Conservation (phyloP, 2,888 invertebrate species). For the Neria commutata region DNA sequence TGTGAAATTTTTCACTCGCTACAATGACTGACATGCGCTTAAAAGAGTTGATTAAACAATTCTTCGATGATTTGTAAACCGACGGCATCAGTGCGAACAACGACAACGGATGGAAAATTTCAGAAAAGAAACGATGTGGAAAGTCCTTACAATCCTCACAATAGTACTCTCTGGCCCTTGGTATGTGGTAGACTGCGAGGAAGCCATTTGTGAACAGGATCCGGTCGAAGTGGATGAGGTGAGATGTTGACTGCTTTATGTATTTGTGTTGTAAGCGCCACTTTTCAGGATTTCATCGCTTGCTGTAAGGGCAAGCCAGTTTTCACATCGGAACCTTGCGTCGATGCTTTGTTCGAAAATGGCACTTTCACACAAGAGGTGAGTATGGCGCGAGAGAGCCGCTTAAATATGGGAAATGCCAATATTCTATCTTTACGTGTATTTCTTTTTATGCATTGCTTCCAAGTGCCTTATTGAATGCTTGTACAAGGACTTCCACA, state of each 20-base stretch:
- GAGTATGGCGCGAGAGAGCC: neutral
- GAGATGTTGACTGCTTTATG: neutral
- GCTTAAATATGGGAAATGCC: too few species aligned
- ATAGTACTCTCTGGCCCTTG: too few species aligned
- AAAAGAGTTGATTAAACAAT: too few species aligned
- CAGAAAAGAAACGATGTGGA: too few species aligned
- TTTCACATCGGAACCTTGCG: slow-evolving; percentile 25
- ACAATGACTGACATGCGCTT: too few species aligned
- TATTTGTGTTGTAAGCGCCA: neutral
- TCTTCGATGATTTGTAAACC: too few species aligned
- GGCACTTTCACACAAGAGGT: slow-evolving; percentile 24
- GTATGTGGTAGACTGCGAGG: too few species aligned
- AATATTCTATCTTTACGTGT: too few species aligned
- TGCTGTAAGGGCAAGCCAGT: slow-evolving; percentile 31
- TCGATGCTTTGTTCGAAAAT: slow-evolving; percentile 23
- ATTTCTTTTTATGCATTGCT: neutral
- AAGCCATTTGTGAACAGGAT: neutral
- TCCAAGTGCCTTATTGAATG: slow-evolving; percentile 31
- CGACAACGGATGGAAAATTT: too few species aligned
- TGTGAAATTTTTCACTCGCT: too few species aligned
- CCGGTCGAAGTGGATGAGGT: neutral
- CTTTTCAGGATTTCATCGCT: slow-evolving; percentile 17
- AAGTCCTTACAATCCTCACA: too few species aligned
- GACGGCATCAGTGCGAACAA: too few species aligned
- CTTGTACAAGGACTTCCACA: slow-evolving; percentile 26